A percentile compares a stretch with the other conserved stretches of the same genome.
Evolutionary conservation across 1,140 invertebrate species (phyloP).

Genomic region (Hypothenemus hampei): DNA sequence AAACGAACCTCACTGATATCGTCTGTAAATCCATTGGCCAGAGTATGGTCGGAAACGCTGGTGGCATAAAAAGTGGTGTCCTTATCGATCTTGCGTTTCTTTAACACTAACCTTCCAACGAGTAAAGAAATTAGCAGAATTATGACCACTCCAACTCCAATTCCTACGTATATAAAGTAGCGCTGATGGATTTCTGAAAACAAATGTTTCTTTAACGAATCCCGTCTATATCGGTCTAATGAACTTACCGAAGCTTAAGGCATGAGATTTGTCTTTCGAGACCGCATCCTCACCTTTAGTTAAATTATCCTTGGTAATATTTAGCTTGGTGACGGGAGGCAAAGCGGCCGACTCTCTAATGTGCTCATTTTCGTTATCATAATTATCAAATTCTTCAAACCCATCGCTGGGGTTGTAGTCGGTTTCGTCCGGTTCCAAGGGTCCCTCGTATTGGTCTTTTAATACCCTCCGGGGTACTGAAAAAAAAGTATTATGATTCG

Average conservation of each 20-base stretch:
- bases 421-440: conserved; percentile 65
- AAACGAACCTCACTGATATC: conserved; percentile 60
- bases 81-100: conserved; percentile 55
- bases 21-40: conserved; percentile 65
- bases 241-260: conserved; percentile 35
- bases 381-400: conserved; percentile 47
- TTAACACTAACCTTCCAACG: conserved; percentile 55
- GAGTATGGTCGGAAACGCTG: conserved; percentile 53
- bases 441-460: conserved; percentile 69
- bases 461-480: conserved; percentile 78
- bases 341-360: conserved; percentile 42
- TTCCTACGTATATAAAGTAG: conserved; percentile 25
- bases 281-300: conserved; percentile 31
- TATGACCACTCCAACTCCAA: conserved; percentile 63
- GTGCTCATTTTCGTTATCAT: conserved; percentile 48
- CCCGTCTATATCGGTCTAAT: neutral
- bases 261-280: conserved; percentile 28
- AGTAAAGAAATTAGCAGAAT: conserved; percentile 63
- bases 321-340: conserved; percentile 35
- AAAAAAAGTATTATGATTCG: conserved; percentile 7
- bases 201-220: neutral
- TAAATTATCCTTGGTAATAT: conserved; percentile 33
- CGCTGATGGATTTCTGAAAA: conserved; percentile 24
- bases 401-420: conserved; percentile 44
- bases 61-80: conserved; percentile 53